Conservation (phyloP, 2,113 vertebrate genomes). For the Semicossyphus pulcher region DNA sequence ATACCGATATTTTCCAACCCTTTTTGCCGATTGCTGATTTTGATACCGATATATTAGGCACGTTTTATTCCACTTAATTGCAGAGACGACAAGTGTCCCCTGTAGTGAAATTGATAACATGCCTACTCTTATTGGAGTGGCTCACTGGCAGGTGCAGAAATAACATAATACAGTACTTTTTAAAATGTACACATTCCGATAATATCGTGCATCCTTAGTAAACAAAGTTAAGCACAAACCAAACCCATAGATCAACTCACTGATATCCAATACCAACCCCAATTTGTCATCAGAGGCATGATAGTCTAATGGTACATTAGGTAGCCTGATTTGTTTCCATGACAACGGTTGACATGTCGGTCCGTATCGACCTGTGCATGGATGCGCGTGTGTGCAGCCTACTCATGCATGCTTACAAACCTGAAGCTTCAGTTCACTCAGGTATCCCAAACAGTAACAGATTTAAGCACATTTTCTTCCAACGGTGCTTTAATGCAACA, state of each 20-base stretch:
- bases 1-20: no score
- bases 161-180: no score
- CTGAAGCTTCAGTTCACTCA: constrained; percentile 20
- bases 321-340: constrained; percentile 81
- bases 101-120: no score
- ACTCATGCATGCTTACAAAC: constrained; percentile 23
- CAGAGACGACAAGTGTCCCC: no score
- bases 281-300: constrained; percentile 43
- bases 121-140: no score
- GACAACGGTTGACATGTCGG: constrained; percentile 73
- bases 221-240: no score
- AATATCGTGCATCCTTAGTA: no score
- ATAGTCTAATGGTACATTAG: constrained; percentile 55
- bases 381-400: constrained; percentile 24
- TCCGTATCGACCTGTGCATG: constrained; percentile 57
- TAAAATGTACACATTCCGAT: no score
- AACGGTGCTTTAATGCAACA: neutral
- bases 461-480: neutral
- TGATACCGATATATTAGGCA: no score
- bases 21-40: no score
- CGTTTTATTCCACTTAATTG: no score
- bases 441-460: neutral
- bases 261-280: constrained; percentile 1
- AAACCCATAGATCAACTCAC: neutral
- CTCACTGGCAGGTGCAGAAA: no score